Percentiles rank a stretch among this genome's conserved stretches.
Conservation (phyloP, 2,113 vertebrate genomes). For the Conger conger region DNA sequence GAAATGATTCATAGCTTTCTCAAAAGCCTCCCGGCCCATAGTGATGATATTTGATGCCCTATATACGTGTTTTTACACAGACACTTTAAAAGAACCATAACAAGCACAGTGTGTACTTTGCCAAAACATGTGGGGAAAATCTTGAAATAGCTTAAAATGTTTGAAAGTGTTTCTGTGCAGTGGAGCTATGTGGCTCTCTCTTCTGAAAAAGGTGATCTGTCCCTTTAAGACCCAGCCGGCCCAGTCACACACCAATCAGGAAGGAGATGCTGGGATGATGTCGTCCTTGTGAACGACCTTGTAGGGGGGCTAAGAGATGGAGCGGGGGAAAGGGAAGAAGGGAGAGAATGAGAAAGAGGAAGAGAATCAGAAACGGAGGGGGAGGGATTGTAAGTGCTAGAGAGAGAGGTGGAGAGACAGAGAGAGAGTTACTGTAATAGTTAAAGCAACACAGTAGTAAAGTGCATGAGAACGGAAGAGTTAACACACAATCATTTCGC, state of each 20-base stretch:
- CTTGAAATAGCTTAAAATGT: not conserved
- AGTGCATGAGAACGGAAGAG: not conserved
- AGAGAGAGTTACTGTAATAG: not conserved
- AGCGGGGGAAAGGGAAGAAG: constrained; percentile 1
- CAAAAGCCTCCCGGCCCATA: not conserved
- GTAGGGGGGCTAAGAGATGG: constrained; percentile 17
- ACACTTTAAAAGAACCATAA: not conserved
- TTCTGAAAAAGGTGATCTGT: constrained; percentile 4
- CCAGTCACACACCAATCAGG: constrained; percentile 20
- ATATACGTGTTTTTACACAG: not conserved
- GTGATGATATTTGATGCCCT: not conserved
- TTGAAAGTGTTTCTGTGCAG: not conserved
- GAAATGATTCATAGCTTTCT: not conserved
- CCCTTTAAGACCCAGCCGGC: constrained; percentile 19
- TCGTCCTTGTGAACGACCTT: constrained; percentile 34
- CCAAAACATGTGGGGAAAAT: not conserved
- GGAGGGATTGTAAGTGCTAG: not conserved
- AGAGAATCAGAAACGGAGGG: not conserved
- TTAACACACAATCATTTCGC: not conserved
- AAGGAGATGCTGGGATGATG: constrained; percentile 19
- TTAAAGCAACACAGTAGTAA: not conserved
- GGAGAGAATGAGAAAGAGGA: not conserved
- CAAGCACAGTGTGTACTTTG: not conserved
- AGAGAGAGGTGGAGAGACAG: not conserved
- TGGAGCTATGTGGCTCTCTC: not conserved